Conservation (phyloP, 1,140 invertebrate species). For the Cotesia typhae region DNA sequence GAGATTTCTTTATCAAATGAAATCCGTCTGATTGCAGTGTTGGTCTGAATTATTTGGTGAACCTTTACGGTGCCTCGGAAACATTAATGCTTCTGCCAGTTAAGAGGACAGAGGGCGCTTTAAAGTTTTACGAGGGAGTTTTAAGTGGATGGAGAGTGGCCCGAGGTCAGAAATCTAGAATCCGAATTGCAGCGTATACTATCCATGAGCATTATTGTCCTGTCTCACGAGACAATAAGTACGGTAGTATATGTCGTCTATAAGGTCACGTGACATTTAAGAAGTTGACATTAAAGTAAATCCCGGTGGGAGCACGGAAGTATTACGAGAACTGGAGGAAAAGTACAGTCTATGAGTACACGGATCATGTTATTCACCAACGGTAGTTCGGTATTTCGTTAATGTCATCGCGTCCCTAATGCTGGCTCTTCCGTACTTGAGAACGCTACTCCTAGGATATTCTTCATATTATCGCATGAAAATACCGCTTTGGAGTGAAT, state of each 20-base stretch:
- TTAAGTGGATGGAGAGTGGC: background rate
- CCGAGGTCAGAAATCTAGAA: conserved; percentile 25
- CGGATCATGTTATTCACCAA: conserved; percentile 45
- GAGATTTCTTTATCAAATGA: too few species aligned
- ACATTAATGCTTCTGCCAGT: too few species aligned
- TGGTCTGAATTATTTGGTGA: too few species aligned
- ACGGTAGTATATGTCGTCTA: conserved; percentile 36
- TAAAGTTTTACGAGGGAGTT: too few species aligned
- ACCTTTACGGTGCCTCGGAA: too few species aligned
- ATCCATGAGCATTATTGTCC: conserved; percentile 47
- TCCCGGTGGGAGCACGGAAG: conserved; percentile 23
- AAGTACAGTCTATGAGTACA: conserved; percentile 30
- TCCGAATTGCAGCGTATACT: conserved; percentile 41
- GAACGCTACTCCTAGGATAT: too few species aligned
- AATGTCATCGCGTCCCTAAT: conserved; percentile 53
- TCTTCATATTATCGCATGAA: too few species aligned
- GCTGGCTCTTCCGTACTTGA: conserved; percentile 27
- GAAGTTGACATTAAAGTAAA: conserved; percentile 58
- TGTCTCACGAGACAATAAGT: conserved; percentile 53
- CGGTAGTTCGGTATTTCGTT: conserved; percentile 56
- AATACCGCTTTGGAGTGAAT: too few species aligned
- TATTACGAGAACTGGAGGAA: conserved; percentile 12
- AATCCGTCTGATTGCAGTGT: too few species aligned
- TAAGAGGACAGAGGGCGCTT: too few species aligned
- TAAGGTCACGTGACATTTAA: conserved; percentile 61